A percentile compares a stretch with the other conserved stretches of the same genome.
phyloP scores from a whole-genome alignment of 2,888 invertebrate species.

The Ypsolopha scabrella region DNA sequence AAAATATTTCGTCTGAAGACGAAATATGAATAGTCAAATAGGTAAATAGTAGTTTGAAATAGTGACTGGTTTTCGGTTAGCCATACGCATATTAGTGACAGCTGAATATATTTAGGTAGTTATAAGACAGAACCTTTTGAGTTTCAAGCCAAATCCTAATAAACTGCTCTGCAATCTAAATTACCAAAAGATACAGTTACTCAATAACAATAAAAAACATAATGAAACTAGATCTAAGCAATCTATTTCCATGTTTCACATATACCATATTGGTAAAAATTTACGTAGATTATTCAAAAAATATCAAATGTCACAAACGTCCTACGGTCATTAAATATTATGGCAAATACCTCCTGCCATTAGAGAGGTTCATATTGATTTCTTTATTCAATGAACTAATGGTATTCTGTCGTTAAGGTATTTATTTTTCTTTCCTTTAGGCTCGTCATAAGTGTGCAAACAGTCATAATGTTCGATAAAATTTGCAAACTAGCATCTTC shows the following conservation, averaged over 20 bases:
- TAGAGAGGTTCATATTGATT: background rate
- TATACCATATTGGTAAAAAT: conserved; percentile 19
- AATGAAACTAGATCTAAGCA: too few species aligned
- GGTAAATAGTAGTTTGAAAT: conserved; percentile 55
- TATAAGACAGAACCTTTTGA: conserved; percentile 37
- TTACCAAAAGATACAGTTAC: too few species aligned
- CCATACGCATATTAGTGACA: conserved; percentile 61
- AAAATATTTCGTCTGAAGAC: conserved; percentile 22
- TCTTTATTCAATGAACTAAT: background rate
- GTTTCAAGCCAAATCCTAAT: conserved; percentile 23
- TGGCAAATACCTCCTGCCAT: too few species aligned
- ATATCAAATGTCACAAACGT: conserved; percentile 8
- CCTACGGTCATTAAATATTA: too few species aligned
- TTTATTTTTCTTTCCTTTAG: background rate
- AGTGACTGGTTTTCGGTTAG: conserved; percentile 65
- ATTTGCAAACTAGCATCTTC: background rate
- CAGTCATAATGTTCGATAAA: background rate
- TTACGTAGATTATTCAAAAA: conserved; percentile 18
- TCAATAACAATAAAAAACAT: too few species aligned
- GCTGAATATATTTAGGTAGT: conserved; percentile 55
- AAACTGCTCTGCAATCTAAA: too few species aligned
- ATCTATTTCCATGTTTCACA: too few species aligned
- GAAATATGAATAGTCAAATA: conserved; percentile 56
- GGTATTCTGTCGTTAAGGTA: background rate
- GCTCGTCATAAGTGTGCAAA: background rate